Evolutionary conservation across 2,797 vertebrate species (phyloP).

Genomic region (Oreochromis grahami): DNA sequence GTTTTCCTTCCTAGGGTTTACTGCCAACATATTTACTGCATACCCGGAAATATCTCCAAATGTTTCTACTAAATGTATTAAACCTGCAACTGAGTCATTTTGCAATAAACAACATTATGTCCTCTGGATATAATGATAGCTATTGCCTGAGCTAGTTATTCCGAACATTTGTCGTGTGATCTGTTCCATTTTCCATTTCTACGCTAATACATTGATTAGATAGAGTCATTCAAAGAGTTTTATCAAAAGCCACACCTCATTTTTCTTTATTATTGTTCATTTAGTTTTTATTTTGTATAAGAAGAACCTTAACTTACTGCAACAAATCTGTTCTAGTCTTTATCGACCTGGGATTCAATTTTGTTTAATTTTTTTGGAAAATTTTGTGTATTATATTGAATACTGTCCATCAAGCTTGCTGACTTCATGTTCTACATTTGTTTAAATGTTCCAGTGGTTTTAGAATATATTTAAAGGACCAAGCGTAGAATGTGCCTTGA

Average conservation of each 20-base stretch:
- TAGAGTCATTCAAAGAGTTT: neutral
- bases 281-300: neutral
- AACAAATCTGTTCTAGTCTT: neutral
- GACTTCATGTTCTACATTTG: neutral
- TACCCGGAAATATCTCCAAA: neutral
- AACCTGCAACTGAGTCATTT: neutral
- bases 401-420: neutral
- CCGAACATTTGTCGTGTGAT: neutral
- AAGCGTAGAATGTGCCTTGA: neutral
- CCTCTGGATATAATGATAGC: neutral
- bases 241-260: neutral
- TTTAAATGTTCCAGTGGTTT: neutral
- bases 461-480: neutral
- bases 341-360: neutral
- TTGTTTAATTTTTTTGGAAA: fast-evolving
- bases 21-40: neutral
- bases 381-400: neutral
- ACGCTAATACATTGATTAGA: neutral
- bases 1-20: neutral
- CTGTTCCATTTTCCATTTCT: neutral
- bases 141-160: neutral
- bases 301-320: neutral
- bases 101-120: neutral
- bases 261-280: neutral
- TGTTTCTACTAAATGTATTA: neutral